Base-by-base conservation (phyloP, 2,113 vertebrate genomes). In the Macheiramphus alcinus region DNA sequence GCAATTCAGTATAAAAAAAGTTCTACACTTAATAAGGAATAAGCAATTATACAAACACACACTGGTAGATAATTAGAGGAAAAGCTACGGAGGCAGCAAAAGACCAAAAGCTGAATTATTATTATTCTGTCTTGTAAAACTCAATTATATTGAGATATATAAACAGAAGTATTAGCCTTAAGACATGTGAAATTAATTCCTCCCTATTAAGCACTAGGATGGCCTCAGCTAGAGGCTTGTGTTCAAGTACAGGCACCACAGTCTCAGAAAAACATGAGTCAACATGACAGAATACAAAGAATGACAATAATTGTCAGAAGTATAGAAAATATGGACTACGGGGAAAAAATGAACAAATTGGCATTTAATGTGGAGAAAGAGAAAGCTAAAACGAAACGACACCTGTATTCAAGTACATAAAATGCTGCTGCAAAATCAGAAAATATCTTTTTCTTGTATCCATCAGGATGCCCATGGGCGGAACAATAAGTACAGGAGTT, bases 151-250 rank as follows among this genome's bases (percentile, higher is more conserved):
- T 90, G 82, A 94, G 66, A 93, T 42, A 88, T 11, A 90, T 62
- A 86, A 96, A 90, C 72, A 91, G 62, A 92, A 92, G 7, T 61
- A 91, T 83, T 80, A 90, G 86, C 71, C 86, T 92, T 61, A 91
- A 96, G 91, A 92, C 59, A 89, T 6, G 11, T 13, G 17, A 90
- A 94, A 97, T 93, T 93, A 94, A 90, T 93, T 94, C 78, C 38
- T 85, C 38, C 78, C 70, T 85, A 56, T 75, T 82, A 95, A 90
- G 78, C 61, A 79, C 40, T n/a, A 68, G 38, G 20, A 80, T 27
- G 29, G 50, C 29, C 83, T 88, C 67, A 71, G 3, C 61, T 59
- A 86, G 15, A 95, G 55, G 32, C 20, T 55, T 58, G 29, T 67
- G 72, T 78, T 95, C 72, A 75, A 34, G 83, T 67, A 91, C 2